Percentiles rank a stretch among this genome's conserved stretches.
phyloP scores from a whole-genome alignment of 2,797 vertebrate genomes.

The Hemitrygon akajei region DNA sequence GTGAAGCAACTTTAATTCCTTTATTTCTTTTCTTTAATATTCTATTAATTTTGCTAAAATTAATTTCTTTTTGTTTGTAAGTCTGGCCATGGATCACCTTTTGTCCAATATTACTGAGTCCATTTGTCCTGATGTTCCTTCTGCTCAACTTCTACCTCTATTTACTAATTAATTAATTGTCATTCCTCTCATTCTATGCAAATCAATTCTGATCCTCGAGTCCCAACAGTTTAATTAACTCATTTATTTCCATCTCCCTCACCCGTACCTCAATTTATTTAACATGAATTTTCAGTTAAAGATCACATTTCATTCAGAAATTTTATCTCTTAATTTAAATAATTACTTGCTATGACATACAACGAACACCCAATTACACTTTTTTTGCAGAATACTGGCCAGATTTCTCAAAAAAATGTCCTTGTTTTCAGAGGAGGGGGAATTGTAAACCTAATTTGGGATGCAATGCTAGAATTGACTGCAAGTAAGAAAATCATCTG shows the following conservation, averaged over 20 bases:
- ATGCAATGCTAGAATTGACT: neutral
- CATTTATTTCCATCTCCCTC: neutral
- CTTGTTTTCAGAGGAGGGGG: neutral
- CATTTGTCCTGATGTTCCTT: neutral
- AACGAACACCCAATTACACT: neutral
- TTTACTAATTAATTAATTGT: neutral
- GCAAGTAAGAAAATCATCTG: neutral
- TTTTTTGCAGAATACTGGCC: neutral
- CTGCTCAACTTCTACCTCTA: neutral
- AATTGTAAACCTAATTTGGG: neutral
- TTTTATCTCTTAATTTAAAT: neutral
- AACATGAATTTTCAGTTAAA: neutral
- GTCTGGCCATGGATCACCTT: neutral
- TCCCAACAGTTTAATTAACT: neutral
- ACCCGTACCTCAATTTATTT: neutral
- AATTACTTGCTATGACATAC: neutral
- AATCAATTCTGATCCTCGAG: neutral
- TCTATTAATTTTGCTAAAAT: neutral
- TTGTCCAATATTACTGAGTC: neutral
- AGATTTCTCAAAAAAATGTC: neutral
- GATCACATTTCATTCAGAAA: neutral
- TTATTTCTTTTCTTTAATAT: neutral
- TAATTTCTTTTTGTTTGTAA: neutral
- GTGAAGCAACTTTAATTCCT: neutral
- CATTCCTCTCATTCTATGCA: neutral